A percentile compares a stretch with the other conserved stretches of the same genome.
These are phyloP conservation scores for Drosophila leonis DNA, from an alignment of 2,888 invertebrate genomes.

Conservation along the genomic window DNA sequence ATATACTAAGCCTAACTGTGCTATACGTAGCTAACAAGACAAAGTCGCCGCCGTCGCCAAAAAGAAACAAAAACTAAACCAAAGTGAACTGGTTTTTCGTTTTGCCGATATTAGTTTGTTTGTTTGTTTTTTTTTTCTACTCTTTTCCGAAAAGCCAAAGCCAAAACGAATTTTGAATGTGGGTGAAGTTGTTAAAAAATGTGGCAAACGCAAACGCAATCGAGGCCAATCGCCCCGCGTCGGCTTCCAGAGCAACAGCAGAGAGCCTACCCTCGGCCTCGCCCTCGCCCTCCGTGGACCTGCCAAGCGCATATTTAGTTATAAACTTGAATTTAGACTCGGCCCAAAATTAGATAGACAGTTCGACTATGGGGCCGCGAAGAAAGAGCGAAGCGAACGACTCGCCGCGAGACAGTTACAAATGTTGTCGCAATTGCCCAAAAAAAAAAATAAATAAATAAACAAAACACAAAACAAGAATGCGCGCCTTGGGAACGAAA, in stretches of 20 bases:
- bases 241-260: slow-evolving; percentile 37
- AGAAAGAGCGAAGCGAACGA: slow-evolving; percentile 22
- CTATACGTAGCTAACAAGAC: slow-evolving; percentile 42
- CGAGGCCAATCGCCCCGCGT: slow-evolving; percentile 59
- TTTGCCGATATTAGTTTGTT: slow-evolving; percentile 29
- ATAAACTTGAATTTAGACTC: slow-evolving; percentile 75
- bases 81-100: slow-evolving; percentile 53
- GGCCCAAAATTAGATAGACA: slow-evolving; percentile 69
- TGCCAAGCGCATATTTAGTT: slow-evolving; percentile 71
- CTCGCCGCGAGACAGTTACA: slow-evolving; percentile 28
- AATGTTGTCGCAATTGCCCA: slow-evolving; percentile 40
- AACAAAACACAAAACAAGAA: slow-evolving; percentile 10
- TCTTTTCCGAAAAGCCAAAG: slow-evolving; percentile 55
- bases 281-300: slow-evolving; percentile 16
- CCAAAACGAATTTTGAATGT: slow-evolving; percentile 79
- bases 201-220: slow-evolving; percentile 70
- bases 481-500: slow-evolving; percentile 29
- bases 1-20: not conserved
- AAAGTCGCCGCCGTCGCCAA: slow-evolving; percentile 43
- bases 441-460: slow-evolving; percentile 6
- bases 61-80: slow-evolving; percentile 43
- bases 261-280: slow-evolving; percentile 8
- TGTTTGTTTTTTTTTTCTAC: not conserved
- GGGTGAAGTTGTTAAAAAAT: slow-evolving; percentile 77
- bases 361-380: slow-evolving; percentile 28